These are phyloP conservation scores for Chloroceryle amazona DNA, from an alignment of 2,797 vertebrate genomes.

Conservation along the genomic window DNA sequence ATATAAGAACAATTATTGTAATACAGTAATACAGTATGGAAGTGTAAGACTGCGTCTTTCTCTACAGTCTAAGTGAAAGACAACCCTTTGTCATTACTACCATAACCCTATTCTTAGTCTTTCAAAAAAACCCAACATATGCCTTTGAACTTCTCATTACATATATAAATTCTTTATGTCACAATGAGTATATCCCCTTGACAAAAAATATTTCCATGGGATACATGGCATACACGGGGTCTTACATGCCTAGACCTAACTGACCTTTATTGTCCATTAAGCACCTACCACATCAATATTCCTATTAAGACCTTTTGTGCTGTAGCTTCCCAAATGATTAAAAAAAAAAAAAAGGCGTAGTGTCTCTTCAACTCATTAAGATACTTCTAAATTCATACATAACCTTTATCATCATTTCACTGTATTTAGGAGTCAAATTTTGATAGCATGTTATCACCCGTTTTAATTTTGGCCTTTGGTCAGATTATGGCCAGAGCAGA, in stretches of 20 bases:
- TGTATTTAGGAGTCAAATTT: neutral
- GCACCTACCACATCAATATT: neutral
- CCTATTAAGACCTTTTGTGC: neutral
- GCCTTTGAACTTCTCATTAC: neutral
- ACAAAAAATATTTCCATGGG: neutral
- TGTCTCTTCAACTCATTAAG: neutral
- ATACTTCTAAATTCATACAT: neutral
- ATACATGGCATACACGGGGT: neutral
- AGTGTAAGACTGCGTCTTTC: neutral
- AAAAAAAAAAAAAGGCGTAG: fast-evolving
- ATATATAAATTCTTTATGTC: neutral
- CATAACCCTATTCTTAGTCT: neutral
- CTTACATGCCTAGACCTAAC: neutral
- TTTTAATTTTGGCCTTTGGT: neutral
- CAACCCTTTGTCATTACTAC: neutral
- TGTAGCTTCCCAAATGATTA: neutral
- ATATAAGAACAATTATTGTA: neutral
- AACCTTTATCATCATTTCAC: neutral
- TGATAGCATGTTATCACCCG: neutral
- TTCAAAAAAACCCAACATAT: neutral
- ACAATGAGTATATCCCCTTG: neutral
- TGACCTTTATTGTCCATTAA: neutral
- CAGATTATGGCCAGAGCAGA: neutral
- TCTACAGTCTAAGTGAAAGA: neutral
- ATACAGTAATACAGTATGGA: neutral